These are phyloP conservation scores for Actinopyga echinites DNA, from an alignment of 53 echinoderm and acorn worm genomes.

Conservation along the genomic window DNA sequence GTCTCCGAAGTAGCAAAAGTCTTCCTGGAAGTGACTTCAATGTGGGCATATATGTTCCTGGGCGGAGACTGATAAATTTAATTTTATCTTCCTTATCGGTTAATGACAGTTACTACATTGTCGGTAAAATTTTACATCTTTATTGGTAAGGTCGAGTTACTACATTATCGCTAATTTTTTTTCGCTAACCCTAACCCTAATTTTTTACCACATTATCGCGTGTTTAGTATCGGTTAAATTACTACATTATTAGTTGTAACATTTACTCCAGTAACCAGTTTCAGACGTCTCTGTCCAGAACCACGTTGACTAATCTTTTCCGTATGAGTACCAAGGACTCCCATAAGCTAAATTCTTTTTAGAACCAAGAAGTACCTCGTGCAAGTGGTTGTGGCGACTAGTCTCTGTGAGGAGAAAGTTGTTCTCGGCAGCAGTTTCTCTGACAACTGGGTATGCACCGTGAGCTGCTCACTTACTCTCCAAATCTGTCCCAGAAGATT, in stretches of 20 bases:
- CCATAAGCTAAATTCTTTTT: neutral
- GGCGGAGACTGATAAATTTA: too few species aligned
- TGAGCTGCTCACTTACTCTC: neutral
- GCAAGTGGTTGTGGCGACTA: neutral
- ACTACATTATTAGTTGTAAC: too few species aligned
- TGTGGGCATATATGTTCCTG: too few species aligned
- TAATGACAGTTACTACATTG: too few species aligned
- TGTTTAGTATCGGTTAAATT: neutral
- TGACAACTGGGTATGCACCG: neutral
- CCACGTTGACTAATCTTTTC: neutral
- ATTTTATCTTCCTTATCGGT: too few species aligned
- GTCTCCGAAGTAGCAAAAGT: too few species aligned
- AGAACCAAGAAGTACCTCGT: neutral
- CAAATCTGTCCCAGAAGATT: neutral
- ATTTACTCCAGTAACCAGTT: neutral
- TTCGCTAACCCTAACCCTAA: too few species aligned
- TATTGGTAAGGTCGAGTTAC: too few species aligned
- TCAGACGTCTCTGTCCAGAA: neutral
- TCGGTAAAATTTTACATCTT: too few species aligned
- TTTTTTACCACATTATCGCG: too few species aligned
- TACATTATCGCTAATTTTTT: too few species aligned
- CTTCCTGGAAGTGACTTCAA: too few species aligned
- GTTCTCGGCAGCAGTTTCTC: neutral
- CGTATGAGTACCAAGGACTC: neutral
- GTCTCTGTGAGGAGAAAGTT: neutral